Percentiles rank a stretch among this genome's conserved stretches.
Conservation (phyloP, 2,797 vertebrate species). For the Sebastes vulpes region DNA sequence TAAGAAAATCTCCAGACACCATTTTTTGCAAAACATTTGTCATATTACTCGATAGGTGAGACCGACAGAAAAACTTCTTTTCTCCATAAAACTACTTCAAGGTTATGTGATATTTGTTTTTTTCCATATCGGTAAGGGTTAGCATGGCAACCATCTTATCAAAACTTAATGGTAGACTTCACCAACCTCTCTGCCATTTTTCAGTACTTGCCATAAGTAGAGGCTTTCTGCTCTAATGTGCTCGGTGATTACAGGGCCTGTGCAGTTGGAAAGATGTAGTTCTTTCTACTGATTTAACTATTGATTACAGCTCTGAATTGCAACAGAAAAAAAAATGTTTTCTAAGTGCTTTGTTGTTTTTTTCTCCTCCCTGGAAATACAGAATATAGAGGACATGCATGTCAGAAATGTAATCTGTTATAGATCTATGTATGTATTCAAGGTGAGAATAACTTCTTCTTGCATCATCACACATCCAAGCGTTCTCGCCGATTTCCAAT, state of each 20-base stretch:
- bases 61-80: background rate
- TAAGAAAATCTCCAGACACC: background rate
- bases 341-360: background rate
- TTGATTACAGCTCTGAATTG: constrained; percentile 12
- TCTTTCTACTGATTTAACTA: constrained; percentile 44
- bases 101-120: background rate
- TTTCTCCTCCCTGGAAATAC: background rate
- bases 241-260: constrained; percentile 52
- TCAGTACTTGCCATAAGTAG: constrained; percentile 56
- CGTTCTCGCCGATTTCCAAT: constrained; percentile 36
- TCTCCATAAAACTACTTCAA: background rate
- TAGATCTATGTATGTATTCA: constrained; percentile 8
- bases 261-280: constrained; percentile 13
- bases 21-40: background rate
- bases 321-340: background rate
- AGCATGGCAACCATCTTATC: constrained; percentile 60
- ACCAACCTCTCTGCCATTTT: constrained; percentile 46
- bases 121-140: constrained; percentile 32
- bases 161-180: constrained; percentile 57
- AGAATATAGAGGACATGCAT: background rate
- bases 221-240: constrained; percentile 61
- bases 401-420: constrained; percentile 17
- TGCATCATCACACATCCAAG: constrained; percentile 35
- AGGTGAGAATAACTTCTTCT: constrained; percentile 57
- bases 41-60: background rate